These are phyloP conservation scores for Hyposmocoma kahamanoa DNA, from an alignment of 1,140 invertebrate genomes.

Conservation along the genomic window DNA sequence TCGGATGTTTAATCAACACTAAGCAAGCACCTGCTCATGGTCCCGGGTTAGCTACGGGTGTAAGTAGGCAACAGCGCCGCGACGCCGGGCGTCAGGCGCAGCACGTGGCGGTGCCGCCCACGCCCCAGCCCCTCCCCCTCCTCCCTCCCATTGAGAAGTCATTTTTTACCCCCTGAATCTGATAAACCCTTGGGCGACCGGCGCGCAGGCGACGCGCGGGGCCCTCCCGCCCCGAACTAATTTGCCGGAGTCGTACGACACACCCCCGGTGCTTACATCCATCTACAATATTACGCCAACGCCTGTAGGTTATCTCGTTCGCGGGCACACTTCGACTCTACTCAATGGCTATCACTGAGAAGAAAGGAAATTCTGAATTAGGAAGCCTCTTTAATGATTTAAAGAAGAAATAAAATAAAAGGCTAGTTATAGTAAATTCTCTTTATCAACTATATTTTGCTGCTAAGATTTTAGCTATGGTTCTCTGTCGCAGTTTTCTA, in stretches of 20 bases:
- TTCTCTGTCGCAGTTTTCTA: too few species aligned
- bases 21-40: slow-evolving; percentile 29
- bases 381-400: too few species aligned
- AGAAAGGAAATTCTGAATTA: slow-evolving; percentile 52
- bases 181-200: slow-evolving; percentile 52
- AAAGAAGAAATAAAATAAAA: too few species aligned
- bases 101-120: slow-evolving; percentile 45
- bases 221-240: slow-evolving; percentile 72
- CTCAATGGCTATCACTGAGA: slow-evolving; percentile 52
- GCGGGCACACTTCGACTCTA: slow-evolving; percentile 63
- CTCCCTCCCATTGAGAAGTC: slow-evolving; percentile 70
- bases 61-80: slow-evolving; percentile 45
- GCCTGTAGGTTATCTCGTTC: slow-evolving; percentile 65
- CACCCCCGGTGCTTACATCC: slow-evolving; percentile 71
- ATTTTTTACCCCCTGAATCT: slow-evolving; percentile 71
- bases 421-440: too few species aligned
- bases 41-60: slow-evolving; percentile 15
- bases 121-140: slow-evolving; percentile 32
- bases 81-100: slow-evolving; percentile 58
- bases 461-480: too few species aligned
- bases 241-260: slow-evolving; percentile 71
- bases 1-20: background rate
- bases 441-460: too few species aligned
- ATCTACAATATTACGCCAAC: slow-evolving; percentile 70
- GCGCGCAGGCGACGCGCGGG: slow-evolving; percentile 23